Evolutionary conservation across 2,888 invertebrate genomes (phyloP).

Genomic region (Ceramica pisi): DNA sequence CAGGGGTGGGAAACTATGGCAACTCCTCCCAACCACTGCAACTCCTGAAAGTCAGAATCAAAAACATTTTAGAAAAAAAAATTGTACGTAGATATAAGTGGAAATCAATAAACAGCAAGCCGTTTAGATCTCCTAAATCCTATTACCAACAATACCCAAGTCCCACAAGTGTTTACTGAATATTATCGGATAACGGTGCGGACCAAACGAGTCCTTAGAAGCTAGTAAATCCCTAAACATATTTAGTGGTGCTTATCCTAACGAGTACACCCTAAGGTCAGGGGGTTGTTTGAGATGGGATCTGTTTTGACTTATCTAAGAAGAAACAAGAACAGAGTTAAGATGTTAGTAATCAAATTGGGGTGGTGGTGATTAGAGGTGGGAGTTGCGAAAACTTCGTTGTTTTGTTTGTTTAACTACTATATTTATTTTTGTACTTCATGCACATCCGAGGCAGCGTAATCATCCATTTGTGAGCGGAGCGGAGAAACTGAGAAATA

Average conservation of each 20-base stretch:
- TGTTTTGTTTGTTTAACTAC: too few species aligned
- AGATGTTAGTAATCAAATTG: neutral
- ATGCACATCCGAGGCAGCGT: too few species aligned
- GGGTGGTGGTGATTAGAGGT: neutral
- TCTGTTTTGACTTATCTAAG: conserved; percentile 7
- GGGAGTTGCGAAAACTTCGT: neutral
- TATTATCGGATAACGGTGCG: conserved; percentile 40
- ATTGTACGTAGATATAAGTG: neutral
- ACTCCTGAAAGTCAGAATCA: neutral
- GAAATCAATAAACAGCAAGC: neutral
- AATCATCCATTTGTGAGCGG: too few species aligned
- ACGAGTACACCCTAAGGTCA: conserved; percentile 37
- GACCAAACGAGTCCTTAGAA: conserved; percentile 38
- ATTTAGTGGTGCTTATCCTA: conserved; percentile 47
- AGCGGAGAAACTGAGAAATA: too few species aligned
- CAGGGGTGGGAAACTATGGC: too few species aligned
- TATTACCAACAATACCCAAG: conserved; percentile 21
- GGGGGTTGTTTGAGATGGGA: conserved; percentile 30
- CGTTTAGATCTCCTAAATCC: conserved; percentile 10
- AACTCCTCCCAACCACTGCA: neutral
- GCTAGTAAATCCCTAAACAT: conserved; percentile 49
- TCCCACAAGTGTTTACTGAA: conserved; percentile 42
- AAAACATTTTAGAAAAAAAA: neutral
- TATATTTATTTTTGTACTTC: too few species aligned
- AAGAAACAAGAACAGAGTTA: conserved; percentile 1